Percentiles rank a stretch among this genome's conserved stretches.
Evolutionary conservation across 92 coral and sea anemone genomes (phyloP).

Genomic region (Umimayanthus chanpuru): DNA sequence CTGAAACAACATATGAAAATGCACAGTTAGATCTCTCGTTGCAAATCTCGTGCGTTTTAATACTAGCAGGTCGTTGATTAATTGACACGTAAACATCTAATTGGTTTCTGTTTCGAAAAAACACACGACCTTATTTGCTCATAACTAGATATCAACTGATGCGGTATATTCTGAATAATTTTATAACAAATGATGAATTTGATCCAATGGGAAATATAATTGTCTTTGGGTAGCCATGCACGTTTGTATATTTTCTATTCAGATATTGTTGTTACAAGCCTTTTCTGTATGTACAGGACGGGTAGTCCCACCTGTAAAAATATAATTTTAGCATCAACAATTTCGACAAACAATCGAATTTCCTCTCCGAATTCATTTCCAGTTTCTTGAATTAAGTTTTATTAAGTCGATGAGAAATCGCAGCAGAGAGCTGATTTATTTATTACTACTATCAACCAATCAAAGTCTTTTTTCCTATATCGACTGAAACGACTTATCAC

Average conservation of each 20-base stretch:
- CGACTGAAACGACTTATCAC: neutral
- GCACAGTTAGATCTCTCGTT: constrained; percentile 50
- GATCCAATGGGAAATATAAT: constrained; percentile 10
- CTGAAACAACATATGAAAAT: constrained; percentile 75
- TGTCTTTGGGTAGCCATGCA: neutral
- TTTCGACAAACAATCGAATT: neutral
- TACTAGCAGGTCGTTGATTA: constrained; percentile 22
- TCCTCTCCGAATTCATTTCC: neutral
- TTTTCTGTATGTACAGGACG: neutral
- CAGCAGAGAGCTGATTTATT: neutral
- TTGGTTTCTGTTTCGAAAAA: constrained; percentile 4
- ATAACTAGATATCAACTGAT: neutral
- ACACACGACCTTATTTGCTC: neutral
- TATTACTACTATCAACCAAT: neutral
- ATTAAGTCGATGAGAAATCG: neutral
- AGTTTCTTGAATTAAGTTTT: neutral
- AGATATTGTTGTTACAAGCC: neutral
- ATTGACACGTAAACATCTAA: neutral
- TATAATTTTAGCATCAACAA: neutral
- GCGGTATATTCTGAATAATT: neutral
- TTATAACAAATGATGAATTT: neutral
- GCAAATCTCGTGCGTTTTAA: neutral
- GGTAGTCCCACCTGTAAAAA: constrained; percentile 36
- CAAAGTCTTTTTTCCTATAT: neutral
- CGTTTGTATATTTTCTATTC: neutral